Evolutionary conservation across 2,113 vertebrate genomes (phyloP), one percentile per base, ranked within the genome.

Genomic region (Nerophis ophidion): DNA sequence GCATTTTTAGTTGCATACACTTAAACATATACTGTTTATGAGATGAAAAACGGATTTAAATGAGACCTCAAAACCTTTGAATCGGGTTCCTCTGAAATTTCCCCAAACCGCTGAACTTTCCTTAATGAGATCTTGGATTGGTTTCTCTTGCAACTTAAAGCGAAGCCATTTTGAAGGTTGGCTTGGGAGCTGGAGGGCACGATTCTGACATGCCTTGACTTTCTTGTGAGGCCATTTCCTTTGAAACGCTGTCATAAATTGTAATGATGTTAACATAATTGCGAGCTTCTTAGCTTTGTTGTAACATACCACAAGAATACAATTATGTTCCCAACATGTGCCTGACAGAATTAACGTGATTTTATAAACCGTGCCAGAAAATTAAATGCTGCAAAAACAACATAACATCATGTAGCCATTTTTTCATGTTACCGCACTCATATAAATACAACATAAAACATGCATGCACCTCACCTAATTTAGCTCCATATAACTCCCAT

Each of bases 211-310:
- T 78, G 48, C 71, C 65, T 69, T 70, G 74, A 83, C 83, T 63
- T 68, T 72, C 74, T 74, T 66, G 65, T 57, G 65, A 82, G 80
- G 72, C 63, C 11, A 77, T 80, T 87, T 82, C 61, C 74, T 75
- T 86, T 81, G 72, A 74, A 87, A 75, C 66, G 60, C 48, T 74
- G 72, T 81, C 76, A 84, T 90, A 87, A 89, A 88, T 79, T 84
- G 72, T 86, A 86, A 90, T 74, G 72, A 88, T 77, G 80, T 79
- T 77, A 75, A 76, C 60, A 61, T 84, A 84, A 84, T 79, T 78
- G 70, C 74, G 63, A 70, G 84, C 75, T 79, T 79, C 75, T 76
- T 83, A 83, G 83, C 76, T 61, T 77, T 68, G 84, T 83, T 86
- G 78, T 82, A 79, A 67, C 78, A 72, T 40, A 68, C 82, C 80